phyloP scores from a whole-genome alignment of 2,113 vertebrate species.

The Oenanthe melanoleuca region DNA sequence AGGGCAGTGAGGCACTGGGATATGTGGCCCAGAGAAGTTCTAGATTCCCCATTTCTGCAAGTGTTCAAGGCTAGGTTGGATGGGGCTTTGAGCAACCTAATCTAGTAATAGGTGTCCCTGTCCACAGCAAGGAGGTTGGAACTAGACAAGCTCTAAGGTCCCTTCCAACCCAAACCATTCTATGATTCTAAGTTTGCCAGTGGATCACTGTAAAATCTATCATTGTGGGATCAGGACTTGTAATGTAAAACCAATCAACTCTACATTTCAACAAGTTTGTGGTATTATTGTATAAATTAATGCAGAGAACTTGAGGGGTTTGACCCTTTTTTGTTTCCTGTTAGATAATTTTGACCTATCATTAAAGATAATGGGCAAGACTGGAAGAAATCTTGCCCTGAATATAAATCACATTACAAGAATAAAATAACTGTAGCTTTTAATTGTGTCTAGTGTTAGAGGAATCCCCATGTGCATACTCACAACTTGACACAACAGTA shows the following conservation, averaged over 20 bases:
- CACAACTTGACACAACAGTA: background rate
- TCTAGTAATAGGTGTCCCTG: too few relatives aligned
- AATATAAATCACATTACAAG: background rate
- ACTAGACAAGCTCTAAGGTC: background rate
- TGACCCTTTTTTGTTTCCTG: background rate
- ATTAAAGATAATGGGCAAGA: background rate
- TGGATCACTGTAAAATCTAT: background rate
- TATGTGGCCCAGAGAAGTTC: background rate
- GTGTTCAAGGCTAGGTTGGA: background rate
- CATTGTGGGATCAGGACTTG: background rate
- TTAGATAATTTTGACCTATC: conserved; percentile 6
- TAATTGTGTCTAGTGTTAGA: background rate
- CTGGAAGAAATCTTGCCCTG: background rate
- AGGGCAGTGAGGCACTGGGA: background rate
- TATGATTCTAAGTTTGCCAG: background rate
- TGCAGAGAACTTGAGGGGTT: background rate
- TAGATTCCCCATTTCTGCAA: background rate
- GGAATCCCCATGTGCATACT: background rate
- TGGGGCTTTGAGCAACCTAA: background rate
- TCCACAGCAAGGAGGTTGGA: background rate
- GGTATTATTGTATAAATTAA: background rate
- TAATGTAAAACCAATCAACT: background rate
- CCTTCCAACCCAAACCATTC: background rate
- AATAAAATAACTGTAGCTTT: background rate
- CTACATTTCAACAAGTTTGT: background rate